These are phyloP conservation scores for Matsumyia berberina DNA, from an alignment of 2,888 invertebrate species.

Conservation along the genomic window DNA sequence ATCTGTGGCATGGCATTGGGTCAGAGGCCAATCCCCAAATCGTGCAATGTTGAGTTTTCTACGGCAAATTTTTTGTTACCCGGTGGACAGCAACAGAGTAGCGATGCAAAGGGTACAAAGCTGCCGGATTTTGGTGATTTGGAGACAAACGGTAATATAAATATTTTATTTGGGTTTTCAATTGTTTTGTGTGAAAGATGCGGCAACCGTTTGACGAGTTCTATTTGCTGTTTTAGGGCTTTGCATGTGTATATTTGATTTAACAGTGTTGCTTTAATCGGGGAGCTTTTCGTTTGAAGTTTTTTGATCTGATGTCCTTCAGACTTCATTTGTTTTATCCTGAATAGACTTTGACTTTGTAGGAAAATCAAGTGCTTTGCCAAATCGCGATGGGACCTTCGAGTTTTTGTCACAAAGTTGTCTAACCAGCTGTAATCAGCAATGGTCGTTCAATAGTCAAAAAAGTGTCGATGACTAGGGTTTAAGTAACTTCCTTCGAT, in stretches of 20 bases:
- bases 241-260: slow-evolving; percentile 17
- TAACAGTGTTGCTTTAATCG: not conserved
- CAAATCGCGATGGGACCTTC: too few relatives aligned
- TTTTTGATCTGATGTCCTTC: too few relatives aligned
- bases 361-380: too few relatives aligned
- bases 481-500: not conserved
- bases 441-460: too few relatives aligned
- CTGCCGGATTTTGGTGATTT: slow-evolving; percentile 28
- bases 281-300: not conserved
- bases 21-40: slow-evolving; percentile 92
- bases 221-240: slow-evolving; percentile 29
- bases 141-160: slow-evolving; percentile 54
- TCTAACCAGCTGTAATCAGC: too few relatives aligned
- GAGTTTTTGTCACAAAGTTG: too few relatives aligned
- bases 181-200: slow-evolving; percentile 45
- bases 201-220: slow-evolving; percentile 44
- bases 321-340: too few relatives aligned
- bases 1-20: slow-evolving; percentile 99
- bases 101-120: slow-evolving; percentile 52
- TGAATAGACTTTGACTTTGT: too few relatives aligned
- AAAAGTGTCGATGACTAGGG: too few relatives aligned
- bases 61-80: slow-evolving; percentile 96
- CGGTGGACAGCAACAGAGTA: slow-evolving; percentile 87
- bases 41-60: slow-evolving; percentile 88
- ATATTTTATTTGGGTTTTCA: not conserved